Evolutionary conservation across 2,888 invertebrate genomes (phyloP).

Genomic region (Drosophila rubida): DNA sequence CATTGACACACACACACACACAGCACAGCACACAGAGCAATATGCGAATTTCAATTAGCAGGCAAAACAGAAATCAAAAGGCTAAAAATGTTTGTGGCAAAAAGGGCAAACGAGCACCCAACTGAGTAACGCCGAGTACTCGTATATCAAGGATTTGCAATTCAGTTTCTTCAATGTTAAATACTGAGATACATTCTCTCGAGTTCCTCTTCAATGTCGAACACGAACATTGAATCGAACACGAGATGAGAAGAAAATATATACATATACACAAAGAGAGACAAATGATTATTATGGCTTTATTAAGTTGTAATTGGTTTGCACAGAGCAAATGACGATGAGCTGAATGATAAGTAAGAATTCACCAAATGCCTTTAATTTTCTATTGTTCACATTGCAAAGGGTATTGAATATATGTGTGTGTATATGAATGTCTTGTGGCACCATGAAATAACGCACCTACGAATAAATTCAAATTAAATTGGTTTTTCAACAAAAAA

Average conservation of each 20-base stretch:
- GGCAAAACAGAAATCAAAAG: constrained; percentile 7
- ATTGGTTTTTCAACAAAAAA: not conserved
- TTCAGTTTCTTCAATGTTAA: constrained; percentile 16
- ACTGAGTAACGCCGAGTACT: constrained; percentile 9
- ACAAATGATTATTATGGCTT: constrained; percentile 46
- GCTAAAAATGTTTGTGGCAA: constrained; percentile 3
- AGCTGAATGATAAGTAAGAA: constrained; percentile 33
- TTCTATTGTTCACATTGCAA: constrained; percentile 54
- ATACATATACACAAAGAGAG: not conserved
- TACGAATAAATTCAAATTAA: not conserved
- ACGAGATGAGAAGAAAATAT: not conserved
- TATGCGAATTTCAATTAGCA: constrained; percentile 49
- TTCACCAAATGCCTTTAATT: constrained; percentile 74
- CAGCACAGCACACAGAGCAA: constrained; percentile 35
- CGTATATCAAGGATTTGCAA: constrained; percentile 37
- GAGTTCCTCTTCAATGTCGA: not conserved
- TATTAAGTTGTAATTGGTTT: constrained; percentile 52
- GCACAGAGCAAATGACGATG: constrained; percentile 26
- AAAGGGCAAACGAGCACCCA: constrained; percentile 15
- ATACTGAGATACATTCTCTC: not conserved
- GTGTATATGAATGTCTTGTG: constrained; percentile 12
- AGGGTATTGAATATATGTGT: constrained; percentile 15
- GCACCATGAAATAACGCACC: constrained; percentile 16
- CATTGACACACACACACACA: too few species aligned
- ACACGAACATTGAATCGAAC: constrained; percentile 3